Conservation (phyloP, 1,140 invertebrate species). For the Idris sp. region DNA sequence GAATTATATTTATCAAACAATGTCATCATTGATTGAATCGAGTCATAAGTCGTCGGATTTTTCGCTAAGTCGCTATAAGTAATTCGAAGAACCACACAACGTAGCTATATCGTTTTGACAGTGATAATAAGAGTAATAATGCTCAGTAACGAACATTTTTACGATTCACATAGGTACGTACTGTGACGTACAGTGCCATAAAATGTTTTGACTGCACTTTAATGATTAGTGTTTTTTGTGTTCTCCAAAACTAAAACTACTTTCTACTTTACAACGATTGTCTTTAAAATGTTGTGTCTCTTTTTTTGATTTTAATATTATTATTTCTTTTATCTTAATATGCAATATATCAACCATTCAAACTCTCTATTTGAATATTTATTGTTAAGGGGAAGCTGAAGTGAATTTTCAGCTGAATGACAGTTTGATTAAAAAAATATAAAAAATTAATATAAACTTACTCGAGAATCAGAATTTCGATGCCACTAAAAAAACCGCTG, state of each 20-base stretch:
- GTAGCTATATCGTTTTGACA: conserved; percentile 53
- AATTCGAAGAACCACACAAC: conserved; percentile 52
- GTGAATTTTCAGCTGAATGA: too few species aligned
- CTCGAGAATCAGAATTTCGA: too few species aligned
- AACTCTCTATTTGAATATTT: too few species aligned
- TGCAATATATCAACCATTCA: too few species aligned
- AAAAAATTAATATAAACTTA: too few species aligned
- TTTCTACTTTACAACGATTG: conserved; percentile 46
- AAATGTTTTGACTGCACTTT: too few species aligned
- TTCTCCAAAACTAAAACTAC: conserved; percentile 29
- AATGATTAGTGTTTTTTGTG: too few species aligned
- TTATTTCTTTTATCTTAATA: too few species aligned
- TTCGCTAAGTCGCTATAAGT: conserved; percentile 48
- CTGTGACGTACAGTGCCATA: conserved; percentile 57
- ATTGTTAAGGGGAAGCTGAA: too few species aligned
- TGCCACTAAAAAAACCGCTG: too few species aligned
- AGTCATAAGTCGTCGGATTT: conserved; percentile 47
- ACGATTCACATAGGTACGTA: conserved; percentile 40
- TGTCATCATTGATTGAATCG: conserved; percentile 41
- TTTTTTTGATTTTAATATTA: conserved; percentile 29
- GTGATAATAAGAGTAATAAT: conserved; percentile 58
- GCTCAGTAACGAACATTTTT: conserved; percentile 42
- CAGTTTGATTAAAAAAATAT: too few species aligned
- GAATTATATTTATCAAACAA: conserved; percentile 60
- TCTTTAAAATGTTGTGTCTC: conserved; percentile 30